phyloP scores from a whole-genome alignment of 2,797 vertebrate species.

The Rhinoraja longicauda region DNA sequence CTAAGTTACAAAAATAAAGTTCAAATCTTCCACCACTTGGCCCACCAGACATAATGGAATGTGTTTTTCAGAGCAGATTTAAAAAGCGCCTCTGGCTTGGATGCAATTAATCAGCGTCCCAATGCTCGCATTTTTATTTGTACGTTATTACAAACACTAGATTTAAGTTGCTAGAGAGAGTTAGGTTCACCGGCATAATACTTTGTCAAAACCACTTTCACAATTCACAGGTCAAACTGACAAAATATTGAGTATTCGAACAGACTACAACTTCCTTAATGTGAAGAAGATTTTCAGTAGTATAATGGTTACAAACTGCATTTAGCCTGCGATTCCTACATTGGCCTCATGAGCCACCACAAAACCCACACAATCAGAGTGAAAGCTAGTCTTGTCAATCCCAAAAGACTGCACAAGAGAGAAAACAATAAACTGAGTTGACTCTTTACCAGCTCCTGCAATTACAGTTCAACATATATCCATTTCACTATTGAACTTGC shows the following conservation, averaged over 20 bases:
- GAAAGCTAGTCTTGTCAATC: no score
- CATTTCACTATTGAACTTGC: neutral
- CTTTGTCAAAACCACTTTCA: neutral
- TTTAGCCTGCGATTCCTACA: no score
- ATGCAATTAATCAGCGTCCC: neutral
- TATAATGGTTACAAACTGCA: neutral
- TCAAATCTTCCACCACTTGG: constrained; percentile 1
- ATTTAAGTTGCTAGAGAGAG: neutral
- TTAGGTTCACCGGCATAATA: neutral
- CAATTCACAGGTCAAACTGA: neutral
- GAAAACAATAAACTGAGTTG: neutral
- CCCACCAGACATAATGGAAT: neutral
- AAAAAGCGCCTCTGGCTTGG: no score
- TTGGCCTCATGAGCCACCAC: no score
- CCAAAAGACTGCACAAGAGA: no score
- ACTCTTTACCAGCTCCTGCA: neutral
- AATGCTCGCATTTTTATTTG: neutral
- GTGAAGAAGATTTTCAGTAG: neutral
- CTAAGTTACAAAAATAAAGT: neutral
- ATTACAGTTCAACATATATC: neutral
- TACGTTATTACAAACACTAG: neutral
- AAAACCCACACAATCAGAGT: no score
- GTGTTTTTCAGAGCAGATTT: neutral
- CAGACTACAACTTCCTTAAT: neutral
- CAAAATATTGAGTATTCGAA: no score